A percentile compares a stretch with the other conserved stretches of the same genome.
These are phyloP conservation scores for Menura novaehollandiae DNA, from an alignment of 2,113 vertebrate species.

Conservation along the genomic window DNA sequence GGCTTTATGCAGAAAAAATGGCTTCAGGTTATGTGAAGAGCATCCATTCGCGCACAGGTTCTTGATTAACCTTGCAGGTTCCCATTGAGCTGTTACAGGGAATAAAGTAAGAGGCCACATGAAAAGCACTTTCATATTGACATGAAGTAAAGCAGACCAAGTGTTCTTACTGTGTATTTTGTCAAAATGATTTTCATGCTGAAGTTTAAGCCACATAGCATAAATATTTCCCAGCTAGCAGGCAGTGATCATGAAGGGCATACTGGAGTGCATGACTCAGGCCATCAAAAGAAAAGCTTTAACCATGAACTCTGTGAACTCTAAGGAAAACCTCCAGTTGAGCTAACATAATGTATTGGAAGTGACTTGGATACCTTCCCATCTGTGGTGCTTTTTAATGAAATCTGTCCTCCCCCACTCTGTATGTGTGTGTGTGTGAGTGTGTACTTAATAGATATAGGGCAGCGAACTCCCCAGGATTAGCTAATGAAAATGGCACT, in stretches of 20 bases:
- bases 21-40: constrained; percentile 59
- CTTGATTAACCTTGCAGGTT: constrained; percentile 63
- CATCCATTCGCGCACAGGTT: constrained; percentile 40
- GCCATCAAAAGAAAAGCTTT: constrained; percentile 20
- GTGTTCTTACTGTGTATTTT: constrained; percentile 54
- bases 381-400: neutral
- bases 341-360: constrained; percentile 12
- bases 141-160: constrained; percentile 43
- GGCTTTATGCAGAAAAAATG: constrained; percentile 43
- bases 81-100: constrained; percentile 34
- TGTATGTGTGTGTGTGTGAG: neutral
- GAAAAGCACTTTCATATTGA: constrained; percentile 62
- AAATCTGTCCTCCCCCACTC: constrained; percentile 17
- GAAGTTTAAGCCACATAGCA: constrained; percentile 39
- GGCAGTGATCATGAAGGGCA: neutral
- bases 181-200: constrained; percentile 63
- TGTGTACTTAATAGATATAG: neutral
- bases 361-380: constrained; percentile 40
- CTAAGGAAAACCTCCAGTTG: neutral
- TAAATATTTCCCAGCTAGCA: constrained; percentile 18
- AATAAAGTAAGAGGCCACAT: constrained; percentile 58
- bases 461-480: neutral
- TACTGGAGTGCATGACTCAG: neutral
- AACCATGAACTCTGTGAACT: constrained; percentile 21
- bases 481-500: constrained; percentile 44